Evolutionary conservation across 2,888 invertebrate genomes (phyloP).

Genomic region (Sipha maydis): DNA sequence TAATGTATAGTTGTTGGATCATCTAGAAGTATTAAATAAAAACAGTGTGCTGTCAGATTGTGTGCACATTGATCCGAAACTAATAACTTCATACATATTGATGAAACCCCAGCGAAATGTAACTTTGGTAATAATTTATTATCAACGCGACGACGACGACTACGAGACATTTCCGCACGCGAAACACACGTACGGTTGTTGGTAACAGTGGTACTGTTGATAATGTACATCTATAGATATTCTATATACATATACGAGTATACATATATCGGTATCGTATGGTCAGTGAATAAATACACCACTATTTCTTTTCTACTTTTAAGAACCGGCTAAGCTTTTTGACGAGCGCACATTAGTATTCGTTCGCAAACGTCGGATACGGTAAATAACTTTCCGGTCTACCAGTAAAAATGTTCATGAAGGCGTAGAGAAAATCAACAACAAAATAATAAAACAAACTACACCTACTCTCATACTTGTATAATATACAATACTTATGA

Average conservation of each 20-base stretch:
- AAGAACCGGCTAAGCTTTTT: conserved; percentile 5
- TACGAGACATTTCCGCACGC: conserved; percentile 30
- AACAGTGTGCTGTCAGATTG: conserved; percentile 27
- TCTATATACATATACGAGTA: not conserved
- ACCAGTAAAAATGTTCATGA: not conserved
- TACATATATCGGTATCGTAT: not conserved
- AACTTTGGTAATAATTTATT: conserved; percentile 52
- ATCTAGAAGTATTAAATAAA: conserved; percentile 7
- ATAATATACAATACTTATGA: too few relatives aligned
- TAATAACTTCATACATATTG: conserved; percentile 61
- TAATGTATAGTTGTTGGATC: not conserved
- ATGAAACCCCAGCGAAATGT: conserved; percentile 35
- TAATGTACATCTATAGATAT: not conserved
- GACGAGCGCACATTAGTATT: conserved; percentile 17
- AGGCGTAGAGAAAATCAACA: not conserved
- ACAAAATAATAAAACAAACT: not conserved
- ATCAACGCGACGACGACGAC: conserved; percentile 21
- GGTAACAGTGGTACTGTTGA: not conserved
- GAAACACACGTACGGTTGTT: conserved; percentile 35
- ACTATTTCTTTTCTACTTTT: not conserved
- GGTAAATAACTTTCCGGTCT: not conserved
- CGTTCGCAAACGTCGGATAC: not conserved
- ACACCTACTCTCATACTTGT: not conserved
- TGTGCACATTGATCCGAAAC: conserved; percentile 55
- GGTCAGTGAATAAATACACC: not conserved